Evolutionary conservation across 2,797 vertebrate species (phyloP), one percentile per base, ranked within the genome.

Genomic region (Urophycis tenuis): DNA sequence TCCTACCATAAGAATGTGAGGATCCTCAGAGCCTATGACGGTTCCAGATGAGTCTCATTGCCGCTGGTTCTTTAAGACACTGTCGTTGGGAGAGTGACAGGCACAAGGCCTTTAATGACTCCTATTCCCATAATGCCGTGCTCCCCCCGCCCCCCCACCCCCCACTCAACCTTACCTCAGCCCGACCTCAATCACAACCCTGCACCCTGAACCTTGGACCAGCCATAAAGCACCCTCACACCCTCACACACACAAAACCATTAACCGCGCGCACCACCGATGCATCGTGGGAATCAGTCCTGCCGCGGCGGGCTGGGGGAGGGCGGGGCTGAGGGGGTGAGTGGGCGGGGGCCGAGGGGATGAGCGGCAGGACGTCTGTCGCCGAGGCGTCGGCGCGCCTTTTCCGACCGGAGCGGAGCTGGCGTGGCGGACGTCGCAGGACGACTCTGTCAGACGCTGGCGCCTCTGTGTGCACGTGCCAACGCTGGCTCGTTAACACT

Each of bases 381-480:
- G 12, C 9, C 15, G 3, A 11, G 60, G 25, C 86, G 81, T 85
- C 84, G 67, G 81, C 82, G 88, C 89, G 90, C 88, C 90, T 88
- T n/a, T n/a, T n/a, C 53, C 30, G 81, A 75, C 45, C 72, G 69
- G 2, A 81, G 8, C 84, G 88, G 89, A 90, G 85, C 86, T 88
- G n/a, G 80, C 89, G 88, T 85, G 81, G 80, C 85, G 74, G 81
- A 53, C 77, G 82, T 76, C 36, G 81, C n/a, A n/a, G 85, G 84
- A 92, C 9, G 36, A 10, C 89, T 90, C 80, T 88, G 91, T 91
- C 90, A 89, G 71, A 29, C n/a, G n/a, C n/a, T n/a, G n/a, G n/a
- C n/a, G n/a, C 22, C 74, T 76, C 64, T 22, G 74, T 45, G 29
- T 78, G 19, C 49, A 76, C 34, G 79, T 83, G 86, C 89, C 89